phyloP scores from a whole-genome alignment of 2,888 invertebrate genomes.

The Drosophila prolongata region DNA sequence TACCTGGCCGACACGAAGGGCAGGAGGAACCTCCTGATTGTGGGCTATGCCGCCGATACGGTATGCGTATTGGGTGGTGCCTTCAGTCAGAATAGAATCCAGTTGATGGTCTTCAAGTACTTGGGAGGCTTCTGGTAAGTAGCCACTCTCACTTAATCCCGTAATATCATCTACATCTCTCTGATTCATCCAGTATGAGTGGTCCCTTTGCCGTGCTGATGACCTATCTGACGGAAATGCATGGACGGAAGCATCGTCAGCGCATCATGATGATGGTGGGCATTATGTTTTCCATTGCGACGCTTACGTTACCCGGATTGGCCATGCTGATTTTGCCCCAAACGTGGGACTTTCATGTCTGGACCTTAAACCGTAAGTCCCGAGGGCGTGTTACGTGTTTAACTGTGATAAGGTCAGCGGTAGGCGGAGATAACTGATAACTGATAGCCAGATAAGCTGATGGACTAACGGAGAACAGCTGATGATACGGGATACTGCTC shows the following conservation, averaged over 20 bases:
- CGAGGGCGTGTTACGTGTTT: conserved; percentile 19
- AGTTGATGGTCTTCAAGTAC: conserved; percentile 89
- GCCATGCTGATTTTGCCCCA: conserved; percentile 90
- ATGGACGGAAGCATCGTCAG: conserved; percentile 88
- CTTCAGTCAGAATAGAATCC: conserved; percentile 87
- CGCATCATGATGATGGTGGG: conserved; percentile 88
- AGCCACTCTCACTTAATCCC: neutral
- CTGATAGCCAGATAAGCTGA: conserved; percentile 1
- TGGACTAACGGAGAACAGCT: conserved; percentile 11
- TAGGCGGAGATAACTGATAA: neutral
- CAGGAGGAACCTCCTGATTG: conserved; percentile 87
- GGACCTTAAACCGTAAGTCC: conserved; percentile 78
- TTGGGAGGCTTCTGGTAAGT: conserved; percentile 91
- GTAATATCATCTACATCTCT: neutral
- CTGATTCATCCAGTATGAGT: conserved; percentile 85
- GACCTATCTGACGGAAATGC: conserved; percentile 90
- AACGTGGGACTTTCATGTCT: conserved; percentile 85
- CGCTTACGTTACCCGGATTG: conserved; percentile 87
- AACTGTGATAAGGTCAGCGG: neutral
- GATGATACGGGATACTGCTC: neutral
- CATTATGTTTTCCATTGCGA: conserved; percentile 88
- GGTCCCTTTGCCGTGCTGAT: conserved; percentile 91
- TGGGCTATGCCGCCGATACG: conserved; percentile 87
- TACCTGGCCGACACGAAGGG: conserved; percentile 90
- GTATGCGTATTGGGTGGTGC: conserved; percentile 87